These are phyloP conservation scores for Drosophila kohkoa DNA, from an alignment of 1,140 invertebrate genomes.

Conservation along the genomic window DNA sequence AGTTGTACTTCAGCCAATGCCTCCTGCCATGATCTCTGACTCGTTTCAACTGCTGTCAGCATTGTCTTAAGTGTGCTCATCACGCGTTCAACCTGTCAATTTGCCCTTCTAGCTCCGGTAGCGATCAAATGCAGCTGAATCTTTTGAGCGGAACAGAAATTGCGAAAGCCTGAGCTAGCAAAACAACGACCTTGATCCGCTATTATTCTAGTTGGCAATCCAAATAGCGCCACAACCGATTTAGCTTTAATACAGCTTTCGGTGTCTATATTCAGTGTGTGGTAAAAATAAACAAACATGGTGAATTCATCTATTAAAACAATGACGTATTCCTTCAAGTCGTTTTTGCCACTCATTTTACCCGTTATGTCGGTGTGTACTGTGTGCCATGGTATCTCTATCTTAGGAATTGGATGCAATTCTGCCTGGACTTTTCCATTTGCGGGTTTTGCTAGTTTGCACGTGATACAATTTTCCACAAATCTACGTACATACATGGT, in stretches of 20 bases:
- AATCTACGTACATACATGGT: too few species aligned
- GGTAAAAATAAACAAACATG: too few species aligned
- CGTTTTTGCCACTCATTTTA: too few species aligned
- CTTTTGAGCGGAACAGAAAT: conserved; percentile 5
- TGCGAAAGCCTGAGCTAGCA: background rate
- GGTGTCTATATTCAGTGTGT: background rate
- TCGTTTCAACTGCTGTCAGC: conserved; percentile 2
- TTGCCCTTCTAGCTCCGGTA: background rate
- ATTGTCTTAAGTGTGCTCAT: conserved; percentile 4
- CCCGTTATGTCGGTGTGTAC: too few species aligned
- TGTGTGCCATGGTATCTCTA: too few species aligned
- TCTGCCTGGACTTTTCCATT: too few species aligned
- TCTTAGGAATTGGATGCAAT: too few species aligned
- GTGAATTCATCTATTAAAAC: too few species aligned
- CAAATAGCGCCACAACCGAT: background rate
- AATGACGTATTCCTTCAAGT: too few species aligned
- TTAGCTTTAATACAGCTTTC: background rate
- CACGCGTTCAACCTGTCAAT: background rate
- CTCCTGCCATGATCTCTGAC: conserved; percentile 11
- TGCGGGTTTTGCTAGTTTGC: background rate
- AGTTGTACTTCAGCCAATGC: conserved; percentile 1
- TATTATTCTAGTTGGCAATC: background rate
- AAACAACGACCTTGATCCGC: conserved; percentile 2
- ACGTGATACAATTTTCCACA: too few species aligned
- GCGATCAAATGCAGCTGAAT: conserved; percentile 2